Conservation (phyloP, 2,888 invertebrate genomes). For the Acanthosepion pharaonis region DNA sequence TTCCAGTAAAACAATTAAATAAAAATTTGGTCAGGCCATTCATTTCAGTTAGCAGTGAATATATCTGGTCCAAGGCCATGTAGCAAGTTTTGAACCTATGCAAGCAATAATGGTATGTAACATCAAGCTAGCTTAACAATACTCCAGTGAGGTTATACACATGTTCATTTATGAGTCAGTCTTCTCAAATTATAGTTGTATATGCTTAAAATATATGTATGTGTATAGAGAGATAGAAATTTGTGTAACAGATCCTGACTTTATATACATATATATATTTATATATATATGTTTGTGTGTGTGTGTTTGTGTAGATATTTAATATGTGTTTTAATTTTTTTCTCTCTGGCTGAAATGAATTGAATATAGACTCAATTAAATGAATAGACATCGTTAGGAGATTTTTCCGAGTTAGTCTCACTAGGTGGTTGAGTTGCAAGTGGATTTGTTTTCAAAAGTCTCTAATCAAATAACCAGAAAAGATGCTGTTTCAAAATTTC, state of each 20-base stretch:
- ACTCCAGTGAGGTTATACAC: neutral
- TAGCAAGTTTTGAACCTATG: too few relatives aligned
- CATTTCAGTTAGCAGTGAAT: too few relatives aligned
- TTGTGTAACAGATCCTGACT: too few relatives aligned
- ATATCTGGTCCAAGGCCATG: too few relatives aligned
- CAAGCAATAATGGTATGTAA: too few relatives aligned
- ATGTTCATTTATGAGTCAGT: neutral
- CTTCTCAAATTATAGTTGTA: neutral
- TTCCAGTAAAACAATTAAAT: too few relatives aligned
- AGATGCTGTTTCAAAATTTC: neutral
- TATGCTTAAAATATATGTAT: neutral
- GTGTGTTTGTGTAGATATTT: neutral
- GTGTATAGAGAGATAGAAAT: too few relatives aligned
- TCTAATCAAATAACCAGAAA: slow-evolving; percentile 1
- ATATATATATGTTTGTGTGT: neutral
- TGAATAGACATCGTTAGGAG: slow-evolving; percentile 4
- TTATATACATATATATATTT: too few relatives aligned
- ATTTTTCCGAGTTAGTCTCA: slow-evolving; percentile 8
- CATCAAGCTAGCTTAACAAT: too few relatives aligned
- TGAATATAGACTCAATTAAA: neutral
- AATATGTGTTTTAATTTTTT: neutral
- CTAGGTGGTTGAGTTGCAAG: neutral
- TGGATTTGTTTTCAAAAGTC: slow-evolving; percentile 6
- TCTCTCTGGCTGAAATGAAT: neutral
- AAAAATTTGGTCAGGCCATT: too few relatives aligned